Base-by-base conservation (phyloP, 1,140 invertebrate genomes). In the Acromyrmex charruanus region DNA sequence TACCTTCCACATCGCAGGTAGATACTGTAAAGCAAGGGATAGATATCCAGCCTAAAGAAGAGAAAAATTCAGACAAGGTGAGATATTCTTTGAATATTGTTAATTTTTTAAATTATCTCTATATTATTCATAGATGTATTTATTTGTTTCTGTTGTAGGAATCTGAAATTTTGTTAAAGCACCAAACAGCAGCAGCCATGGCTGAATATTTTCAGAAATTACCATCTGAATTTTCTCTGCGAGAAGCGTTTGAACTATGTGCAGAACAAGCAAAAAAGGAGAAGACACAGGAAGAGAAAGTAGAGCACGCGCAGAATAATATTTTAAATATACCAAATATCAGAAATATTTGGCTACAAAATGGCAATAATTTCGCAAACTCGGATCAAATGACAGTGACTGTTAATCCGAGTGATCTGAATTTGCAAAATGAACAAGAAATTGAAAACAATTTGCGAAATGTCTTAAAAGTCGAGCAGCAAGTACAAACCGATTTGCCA, bases 241-340 rank as follows among this genome's bases (percentile, higher is more conserved):
- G 95, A 44, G 95, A 96, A 44, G 87, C 95, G 16, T 93, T 95
- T 10, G 95, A 95, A 89, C 74, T 94, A 2, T 94, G 95, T 77
- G 89, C 92, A 0, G 94, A 95, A 31, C 93, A 94, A 77, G 77
- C 89, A 1, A 95, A 95, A 12, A 95, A 94, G 39, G 94, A 95
- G 25, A 92, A 94, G 44, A 12, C 28, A 2, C 92, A 93, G 12
- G 94, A 94, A 12, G 94, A 94, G 6, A 95, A 93, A 89, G 68
- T 87, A 39, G 94, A 95, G 35, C 94, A 94, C 68, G 71, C 87
- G 0, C 93, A 94, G 79, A 95, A 93, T 87, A 95, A 90, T 91
- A 95, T 95, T 88, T 85, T 95, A 16, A 95, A 95, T 89, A 95
- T 95, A 94, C 95, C 95, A 12, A 94, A 89, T 89, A 93, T 91